Percentiles rank a stretch among this genome's conserved stretches.
Conservation (phyloP, 2,888 invertebrate species). For the Orthosia incerta region DNA sequence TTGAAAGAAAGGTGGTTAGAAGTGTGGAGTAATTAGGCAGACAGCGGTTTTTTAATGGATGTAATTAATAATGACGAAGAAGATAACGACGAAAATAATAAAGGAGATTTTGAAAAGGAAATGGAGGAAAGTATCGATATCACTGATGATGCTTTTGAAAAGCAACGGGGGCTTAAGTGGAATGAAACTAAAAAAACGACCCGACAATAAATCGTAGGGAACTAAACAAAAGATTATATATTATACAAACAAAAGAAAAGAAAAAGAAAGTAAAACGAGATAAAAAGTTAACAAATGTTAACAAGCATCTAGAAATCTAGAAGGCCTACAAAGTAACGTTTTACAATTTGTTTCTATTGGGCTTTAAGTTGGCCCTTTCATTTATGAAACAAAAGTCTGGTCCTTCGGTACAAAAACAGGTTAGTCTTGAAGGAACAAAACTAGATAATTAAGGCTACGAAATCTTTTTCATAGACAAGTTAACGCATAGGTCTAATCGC, state of each 20-base stretch:
- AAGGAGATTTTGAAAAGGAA: neutral
- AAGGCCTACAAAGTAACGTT: no score
- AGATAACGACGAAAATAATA: neutral
- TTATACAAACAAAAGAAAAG: no score
- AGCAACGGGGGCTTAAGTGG: neutral
- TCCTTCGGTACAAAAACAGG: neutral
- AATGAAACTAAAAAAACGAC: no score
- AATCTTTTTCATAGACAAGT: neutral
- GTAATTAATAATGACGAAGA: neutral
- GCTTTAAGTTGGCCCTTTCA: neutral
- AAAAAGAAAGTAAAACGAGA: no score
- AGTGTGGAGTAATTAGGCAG: slow-evolving; percentile 55
- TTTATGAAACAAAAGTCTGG: neutral
- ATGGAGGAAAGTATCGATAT: neutral
- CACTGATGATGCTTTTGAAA: neutral
- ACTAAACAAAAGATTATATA: no score
- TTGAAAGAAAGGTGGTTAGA: slow-evolving; percentile 73
- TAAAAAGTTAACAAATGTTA: no score
- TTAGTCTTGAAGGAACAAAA: neutral
- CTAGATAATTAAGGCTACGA: neutral
- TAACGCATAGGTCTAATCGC: neutral
- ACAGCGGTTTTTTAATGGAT: slow-evolving; percentile 26
- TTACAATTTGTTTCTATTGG: neutral
- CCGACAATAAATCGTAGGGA: no score
- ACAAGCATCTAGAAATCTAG: no score